Percentiles rank a stretch among this genome's conserved stretches.
Conservation (phyloP, 2,113 vertebrate species). For the Melospiza melodia region DNA sequence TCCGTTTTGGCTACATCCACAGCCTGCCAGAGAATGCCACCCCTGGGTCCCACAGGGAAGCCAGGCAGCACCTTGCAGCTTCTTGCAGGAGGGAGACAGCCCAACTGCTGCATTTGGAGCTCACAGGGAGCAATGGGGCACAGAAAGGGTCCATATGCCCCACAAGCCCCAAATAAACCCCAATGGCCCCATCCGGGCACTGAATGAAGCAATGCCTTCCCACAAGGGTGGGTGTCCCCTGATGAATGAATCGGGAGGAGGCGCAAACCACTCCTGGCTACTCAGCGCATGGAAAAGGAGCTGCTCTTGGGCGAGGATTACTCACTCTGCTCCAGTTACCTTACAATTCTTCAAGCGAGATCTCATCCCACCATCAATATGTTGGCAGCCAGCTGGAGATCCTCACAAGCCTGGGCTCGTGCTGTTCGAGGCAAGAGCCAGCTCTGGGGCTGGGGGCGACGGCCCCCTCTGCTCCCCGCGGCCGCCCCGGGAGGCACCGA, state of each 20-base stretch:
- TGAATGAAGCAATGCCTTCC: background rate
- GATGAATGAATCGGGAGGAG: background rate
- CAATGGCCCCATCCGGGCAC: background rate
- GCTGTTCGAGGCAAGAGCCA: background rate
- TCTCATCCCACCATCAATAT: conserved; percentile 53
- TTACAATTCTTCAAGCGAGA: background rate
- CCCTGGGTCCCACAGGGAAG: background rate
- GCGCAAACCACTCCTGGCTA: background rate
- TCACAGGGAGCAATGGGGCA: fast-evolving
- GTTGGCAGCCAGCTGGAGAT: conserved; percentile 58
- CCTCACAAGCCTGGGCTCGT: background rate
- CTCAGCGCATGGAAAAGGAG: background rate
- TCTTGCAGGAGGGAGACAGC: background rate
- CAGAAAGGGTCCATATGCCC: background rate
- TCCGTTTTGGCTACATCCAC: background rate
- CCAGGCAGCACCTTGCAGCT: fast-evolving
- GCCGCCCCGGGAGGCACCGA: background rate
- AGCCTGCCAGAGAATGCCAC: background rate
- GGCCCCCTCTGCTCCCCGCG: fast-evolving
- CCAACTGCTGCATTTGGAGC: fast-evolving
- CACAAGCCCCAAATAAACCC: background rate
- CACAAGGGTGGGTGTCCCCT: background rate
- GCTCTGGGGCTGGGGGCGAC: background rate
- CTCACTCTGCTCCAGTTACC: conserved; percentile 61
- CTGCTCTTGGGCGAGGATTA: background rate